Conservation (phyloP, 2,888 invertebrate species). For the Plebejus anna region DNA sequence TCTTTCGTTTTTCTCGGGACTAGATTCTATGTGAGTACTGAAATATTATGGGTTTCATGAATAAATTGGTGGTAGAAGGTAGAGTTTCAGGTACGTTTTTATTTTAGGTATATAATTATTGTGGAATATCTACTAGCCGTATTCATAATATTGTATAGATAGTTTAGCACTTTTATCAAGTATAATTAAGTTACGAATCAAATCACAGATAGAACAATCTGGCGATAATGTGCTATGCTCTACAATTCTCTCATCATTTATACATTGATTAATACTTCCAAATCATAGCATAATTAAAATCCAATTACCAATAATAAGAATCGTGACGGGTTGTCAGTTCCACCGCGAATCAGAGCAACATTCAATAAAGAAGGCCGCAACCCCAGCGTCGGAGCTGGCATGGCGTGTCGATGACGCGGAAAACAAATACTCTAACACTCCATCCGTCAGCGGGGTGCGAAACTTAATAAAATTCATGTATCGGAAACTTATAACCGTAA, state of each 20-base stretch:
- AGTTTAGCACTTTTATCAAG: background rate
- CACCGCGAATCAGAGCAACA: conserved; percentile 50
- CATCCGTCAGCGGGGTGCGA: conserved; percentile 64
- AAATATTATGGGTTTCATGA: background rate
- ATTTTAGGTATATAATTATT: background rate
- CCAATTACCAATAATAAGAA: conserved; percentile 38
- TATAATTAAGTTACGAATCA: background rate
- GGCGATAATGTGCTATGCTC: background rate
- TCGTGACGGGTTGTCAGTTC: conserved; percentile 46
- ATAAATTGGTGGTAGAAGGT: background rate
- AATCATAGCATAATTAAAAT: conserved; percentile 34
- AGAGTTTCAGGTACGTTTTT: background rate
- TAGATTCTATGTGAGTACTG: background rate
- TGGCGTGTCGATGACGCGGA: conserved; percentile 71
- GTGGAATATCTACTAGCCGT: background rate
- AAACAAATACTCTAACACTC: conserved; percentile 74
- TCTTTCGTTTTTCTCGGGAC: background rate
- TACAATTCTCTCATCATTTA: background rate
- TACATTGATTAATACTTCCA: background rate
- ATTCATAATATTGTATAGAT: background rate
- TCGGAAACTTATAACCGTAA: conserved; percentile 77
- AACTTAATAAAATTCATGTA: conserved; percentile 80
- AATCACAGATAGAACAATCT: background rate
- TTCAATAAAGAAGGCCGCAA: conserved; percentile 43
- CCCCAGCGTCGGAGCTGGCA: conserved; percentile 50